A percentile compares a stretch with the other conserved stretches of the same genome.
Evolutionary conservation across 1,140 invertebrate genomes (phyloP).

Genomic region (Drosophila truncata): DNA sequence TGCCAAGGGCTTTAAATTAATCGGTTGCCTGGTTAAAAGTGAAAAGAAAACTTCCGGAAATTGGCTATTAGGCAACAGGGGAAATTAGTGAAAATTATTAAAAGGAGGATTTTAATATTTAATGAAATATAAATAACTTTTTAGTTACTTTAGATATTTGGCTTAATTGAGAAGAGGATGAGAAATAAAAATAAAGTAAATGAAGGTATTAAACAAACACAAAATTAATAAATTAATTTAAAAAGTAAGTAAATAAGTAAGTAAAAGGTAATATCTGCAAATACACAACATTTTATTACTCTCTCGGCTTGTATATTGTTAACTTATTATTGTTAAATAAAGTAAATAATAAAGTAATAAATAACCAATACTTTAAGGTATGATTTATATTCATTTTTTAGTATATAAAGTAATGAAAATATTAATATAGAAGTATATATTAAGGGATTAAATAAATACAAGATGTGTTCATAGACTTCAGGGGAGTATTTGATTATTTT

Average conservation of each 20-base stretch:
- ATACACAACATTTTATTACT: too few relatives aligned
- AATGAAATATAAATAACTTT: background rate
- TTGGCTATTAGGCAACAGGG: background rate
- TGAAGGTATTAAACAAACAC: background rate
- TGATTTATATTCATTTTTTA: too few relatives aligned
- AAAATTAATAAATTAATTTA: too few relatives aligned
- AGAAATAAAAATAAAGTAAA: background rate
- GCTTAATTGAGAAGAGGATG: background rate
- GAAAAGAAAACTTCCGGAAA: conserved; percentile 8
- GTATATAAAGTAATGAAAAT: too few relatives aligned
- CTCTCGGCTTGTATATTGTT: too few relatives aligned
- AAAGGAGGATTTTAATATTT: background rate
- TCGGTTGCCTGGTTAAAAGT: conserved; percentile 2
- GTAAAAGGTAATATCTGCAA: too few relatives aligned
- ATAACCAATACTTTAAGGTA: too few relatives aligned
- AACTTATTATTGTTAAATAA: too few relatives aligned
- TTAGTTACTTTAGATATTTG: background rate
- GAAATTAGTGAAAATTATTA: background rate
- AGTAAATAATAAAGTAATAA: too few relatives aligned
- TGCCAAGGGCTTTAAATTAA: conserved; percentile 15
- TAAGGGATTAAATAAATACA: too few relatives aligned
- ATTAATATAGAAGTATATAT: too few relatives aligned
- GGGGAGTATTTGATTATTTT: background rate
- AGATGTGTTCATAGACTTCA: background rate
- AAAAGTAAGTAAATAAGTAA: too few relatives aligned